A percentile compares a stretch with the other conserved stretches of the same genome.
These are phyloP conservation scores for Bombus confusus DNA, from an alignment of 1,140 invertebrate genomes.

Conservation along the genomic window DNA sequence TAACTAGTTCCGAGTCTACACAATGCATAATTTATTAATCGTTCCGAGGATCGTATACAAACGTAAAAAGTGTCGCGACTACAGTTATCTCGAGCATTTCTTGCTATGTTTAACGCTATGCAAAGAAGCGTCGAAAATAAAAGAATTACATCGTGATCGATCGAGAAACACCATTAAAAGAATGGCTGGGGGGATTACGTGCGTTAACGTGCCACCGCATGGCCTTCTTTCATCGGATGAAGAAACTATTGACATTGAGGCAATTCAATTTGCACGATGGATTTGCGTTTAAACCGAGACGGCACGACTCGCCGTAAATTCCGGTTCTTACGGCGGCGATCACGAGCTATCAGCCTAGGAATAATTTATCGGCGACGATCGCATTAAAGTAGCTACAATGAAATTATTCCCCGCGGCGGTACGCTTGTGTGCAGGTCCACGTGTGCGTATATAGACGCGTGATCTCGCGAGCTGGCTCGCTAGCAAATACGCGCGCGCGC, in stretches of 20 bases:
- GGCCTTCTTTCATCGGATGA: constrained; percentile 33
- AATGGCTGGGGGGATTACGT: background rate
- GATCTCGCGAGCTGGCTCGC: constrained; percentile 18
- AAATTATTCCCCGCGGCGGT: constrained; percentile 44
- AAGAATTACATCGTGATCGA: constrained; percentile 13
- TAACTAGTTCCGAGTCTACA: background rate
- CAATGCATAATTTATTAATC: constrained; percentile 18
- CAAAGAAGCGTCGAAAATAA: background rate
- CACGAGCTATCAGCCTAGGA: constrained; percentile 38
- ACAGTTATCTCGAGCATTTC: background rate
- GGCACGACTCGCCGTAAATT: constrained; percentile 29
- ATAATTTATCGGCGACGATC: constrained; percentile 53
- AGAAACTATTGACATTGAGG: constrained; percentile 51
- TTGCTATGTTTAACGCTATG: background rate
- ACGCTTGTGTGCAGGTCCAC: constrained; percentile 1
- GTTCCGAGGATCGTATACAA: background rate
- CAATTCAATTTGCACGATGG: constrained; percentile 48
- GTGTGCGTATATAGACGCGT: constrained; percentile 34
- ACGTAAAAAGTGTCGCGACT: background rate
- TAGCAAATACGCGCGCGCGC: constrained; percentile 13
- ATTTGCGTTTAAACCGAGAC: constrained; percentile 26
- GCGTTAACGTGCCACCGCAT: constrained; percentile 39
- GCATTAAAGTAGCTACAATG: constrained; percentile 50
- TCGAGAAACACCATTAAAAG: constrained; percentile 19
- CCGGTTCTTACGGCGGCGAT: constrained; percentile 43